Evolutionary conservation across 2,797 vertebrate species (phyloP), one percentile per base, ranked within the genome.

Genomic region (Halcyon leucocephala): DNA sequence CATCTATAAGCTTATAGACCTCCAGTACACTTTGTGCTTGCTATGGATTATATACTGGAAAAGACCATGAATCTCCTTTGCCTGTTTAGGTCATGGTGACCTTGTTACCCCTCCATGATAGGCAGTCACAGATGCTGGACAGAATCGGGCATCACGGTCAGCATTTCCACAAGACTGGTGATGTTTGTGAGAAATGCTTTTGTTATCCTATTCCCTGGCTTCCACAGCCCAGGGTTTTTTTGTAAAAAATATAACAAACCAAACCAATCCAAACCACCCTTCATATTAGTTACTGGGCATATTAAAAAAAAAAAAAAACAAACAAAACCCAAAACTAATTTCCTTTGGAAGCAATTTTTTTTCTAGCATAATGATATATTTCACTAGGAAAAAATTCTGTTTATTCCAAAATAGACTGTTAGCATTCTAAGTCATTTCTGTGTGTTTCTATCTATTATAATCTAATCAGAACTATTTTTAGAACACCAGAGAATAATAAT

Each of bases 401-500:
- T 85, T 85, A 78, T 93, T 95, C 83, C 67, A 92, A 94, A 95
- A 93, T 61, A 94, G 90, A 85, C 90, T 94, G 66, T 82, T 92
- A 94, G 28, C 89, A 60, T 95, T 95, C 81, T 94, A 65, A 95
- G 62, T 12, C 49, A n/a, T 92, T 95, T 96, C 42, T 80, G 21
- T 80, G 72, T 39, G 57, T 51, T 81, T 92, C 57, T 94, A 90
- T 90, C 93, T 89, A 35, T 71, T 88, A n/a, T 65, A 94, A 94
- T 92, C 83, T 97, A 91, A 96, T 94, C 74, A 71, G 28, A 72
- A 72, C 67, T 95, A 90, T 90, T 96, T 96, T 95, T 95, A 83
- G 96, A 93, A 79, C 25, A 44, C 37, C 25, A 74, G 51, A 57
- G 66, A 89, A 90, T 73, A 87, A 85, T 77, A 77, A 54, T 65